phyloP scores from a whole-genome alignment of 1,140 invertebrate genomes.

The Teleogryllus occipitalis region DNA sequence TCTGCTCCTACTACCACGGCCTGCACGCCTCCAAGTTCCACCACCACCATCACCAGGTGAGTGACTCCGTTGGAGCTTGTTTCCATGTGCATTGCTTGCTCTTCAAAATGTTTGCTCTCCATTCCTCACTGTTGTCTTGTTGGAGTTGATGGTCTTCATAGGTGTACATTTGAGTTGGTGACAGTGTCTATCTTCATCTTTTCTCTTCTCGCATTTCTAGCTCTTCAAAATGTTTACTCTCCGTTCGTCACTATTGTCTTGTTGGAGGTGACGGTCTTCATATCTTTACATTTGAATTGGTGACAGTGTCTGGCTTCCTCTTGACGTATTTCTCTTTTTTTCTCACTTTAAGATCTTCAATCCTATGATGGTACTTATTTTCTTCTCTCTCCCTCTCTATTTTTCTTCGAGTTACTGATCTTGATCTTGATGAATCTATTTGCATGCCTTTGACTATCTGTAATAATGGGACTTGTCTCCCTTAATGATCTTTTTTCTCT shows the following conservation, averaged over 20 bases:
- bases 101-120: not conserved
- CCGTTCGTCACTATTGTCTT: not conserved
- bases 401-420: not conserved
- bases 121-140: not conserved
- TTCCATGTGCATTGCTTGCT: no score
- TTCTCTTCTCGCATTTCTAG: not conserved
- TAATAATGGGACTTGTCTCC: no score
- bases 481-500: no score
- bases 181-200: not conserved
- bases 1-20: slow-evolving; percentile 71
- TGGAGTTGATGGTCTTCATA: not conserved
- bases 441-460: no score
- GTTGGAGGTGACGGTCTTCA: not conserved
- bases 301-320: not conserved
- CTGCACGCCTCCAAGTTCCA: slow-evolving; percentile 63
- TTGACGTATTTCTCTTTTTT: not conserved
- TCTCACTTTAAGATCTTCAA: no score
- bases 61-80: no score
- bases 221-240: not conserved
- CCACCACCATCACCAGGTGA: slow-evolving; percentile 63
- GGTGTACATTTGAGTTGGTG: not conserved
- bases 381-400: not conserved
- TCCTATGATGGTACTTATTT: not conserved
- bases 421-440: not conserved
- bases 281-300: not conserved